A percentile compares a stretch with the other conserved stretches of the same genome.
Evolutionary conservation across 2,797 vertebrate genomes (phyloP).

Genomic region (Mormyrus proboscirostris): DNA sequence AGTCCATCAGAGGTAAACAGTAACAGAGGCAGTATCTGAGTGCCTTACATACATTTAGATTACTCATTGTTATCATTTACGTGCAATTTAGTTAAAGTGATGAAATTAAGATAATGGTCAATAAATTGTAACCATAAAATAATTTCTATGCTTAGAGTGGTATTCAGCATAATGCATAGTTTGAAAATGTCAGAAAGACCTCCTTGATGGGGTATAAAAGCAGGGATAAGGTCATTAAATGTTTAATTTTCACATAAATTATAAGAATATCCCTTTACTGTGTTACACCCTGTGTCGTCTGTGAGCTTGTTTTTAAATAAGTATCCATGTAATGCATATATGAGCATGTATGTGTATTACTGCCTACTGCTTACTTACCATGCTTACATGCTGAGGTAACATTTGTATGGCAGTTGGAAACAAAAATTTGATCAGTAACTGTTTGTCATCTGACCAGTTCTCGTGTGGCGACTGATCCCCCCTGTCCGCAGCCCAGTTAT

Average conservation of each 20-base stretch:
- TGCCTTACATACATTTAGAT: not conserved
- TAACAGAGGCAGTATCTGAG: not conserved
- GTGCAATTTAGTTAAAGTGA: not conserved
- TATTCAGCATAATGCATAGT: not conserved
- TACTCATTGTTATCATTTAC: not conserved
- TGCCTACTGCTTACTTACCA: not conserved
- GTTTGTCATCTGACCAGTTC: not conserved
- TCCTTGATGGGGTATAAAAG: not conserved
- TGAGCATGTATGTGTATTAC: not conserved
- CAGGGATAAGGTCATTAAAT: not conserved
- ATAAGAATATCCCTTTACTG: not conserved
- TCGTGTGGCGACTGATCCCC: not conserved
- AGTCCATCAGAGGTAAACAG: not conserved
- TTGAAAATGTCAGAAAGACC: not conserved
- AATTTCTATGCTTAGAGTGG: not conserved
- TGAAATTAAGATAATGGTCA: not conserved
- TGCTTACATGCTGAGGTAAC: not conserved
- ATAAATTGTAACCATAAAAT: not conserved
- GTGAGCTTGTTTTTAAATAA: not conserved
- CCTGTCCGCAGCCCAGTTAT: not conserved
- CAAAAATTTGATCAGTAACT: not conserved
- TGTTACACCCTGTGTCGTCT: not conserved
- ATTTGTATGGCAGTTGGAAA: not conserved
- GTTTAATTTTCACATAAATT: not conserved
- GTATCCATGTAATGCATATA: not conserved